Evolutionary conservation across 2,888 invertebrate genomes (phyloP), one percentile per base, ranked within the genome.

Genomic region (Torymus texanus): DNA sequence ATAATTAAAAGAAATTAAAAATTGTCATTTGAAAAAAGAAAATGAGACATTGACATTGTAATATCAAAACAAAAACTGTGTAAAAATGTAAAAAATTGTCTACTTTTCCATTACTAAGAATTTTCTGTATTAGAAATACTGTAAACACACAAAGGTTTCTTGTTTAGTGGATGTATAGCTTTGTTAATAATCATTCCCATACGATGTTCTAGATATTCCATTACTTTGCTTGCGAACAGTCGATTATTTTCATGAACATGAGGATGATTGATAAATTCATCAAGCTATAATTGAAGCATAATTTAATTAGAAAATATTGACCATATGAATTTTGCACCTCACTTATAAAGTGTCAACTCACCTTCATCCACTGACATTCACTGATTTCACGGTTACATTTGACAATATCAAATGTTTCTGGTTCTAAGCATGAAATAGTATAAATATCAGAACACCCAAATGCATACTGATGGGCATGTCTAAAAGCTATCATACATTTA

Each of bases 381-480:
- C 92, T 92, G 41, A 98, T 95, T 92, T 98, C 98, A 78, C 93
- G 91, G 10, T 94, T 93, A 84, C 95, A 95, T 87, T 93, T 94
- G 41, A 88, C 91, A 59, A 97, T 94, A 1, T 92, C 92, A 1
- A 91, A 89, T 18, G 93, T 92, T 1, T 91, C 87, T 0, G 97
- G 95, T 85, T 91, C 93, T 74, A 98, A 91, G 81, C 93, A 92
- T 4, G 96, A 94, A 2, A 97, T 93, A 75, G 95, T 92, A 90
- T 98, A 98, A 76, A 97, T 93, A 89, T 98, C 98, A 0, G 97
- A 97, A 89, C 97, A 97, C 0, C 93, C 94, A 89, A 95, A 97
- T 88, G 93, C 93, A 75, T 93, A 94, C 53, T 92, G 91, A 88
- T 97, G 96, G 21, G 93, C 92, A 87, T 98, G 98, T 82, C 97